Base-by-base conservation (phyloP, 2,113 vertebrate species). In the Balaenoptera acutorostrata region DNA sequence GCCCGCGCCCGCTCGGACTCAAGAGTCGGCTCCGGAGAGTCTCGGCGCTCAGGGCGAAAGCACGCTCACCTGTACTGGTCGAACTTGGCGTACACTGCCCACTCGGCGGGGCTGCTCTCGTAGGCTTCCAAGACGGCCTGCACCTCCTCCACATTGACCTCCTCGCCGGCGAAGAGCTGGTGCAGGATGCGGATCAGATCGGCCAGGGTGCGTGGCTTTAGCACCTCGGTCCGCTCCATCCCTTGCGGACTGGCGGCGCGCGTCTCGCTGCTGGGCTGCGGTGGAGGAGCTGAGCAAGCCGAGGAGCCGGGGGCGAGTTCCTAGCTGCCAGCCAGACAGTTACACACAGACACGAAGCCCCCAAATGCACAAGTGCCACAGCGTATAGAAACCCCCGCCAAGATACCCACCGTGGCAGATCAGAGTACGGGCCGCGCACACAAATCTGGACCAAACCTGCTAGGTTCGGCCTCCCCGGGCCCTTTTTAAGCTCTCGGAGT, bases 121-220 rank as follows among this genome's bases (percentile, higher is more conserved):
- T 99, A 99, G 1, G 99, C 98, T 97, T 99, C 99, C 99, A 99
- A 98, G 61, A 99, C 97, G 33, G 96, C 97, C 91, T 99, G 99
- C 72, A 99, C 99, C 96, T 99, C 99, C 9, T 99, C 99, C 25
- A 99, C 98, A 85, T 99, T 99, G 93, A 99, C 95, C 77, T 85
- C 88, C 74, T 99, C 99, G 63, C 98, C 97, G 10, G 99, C 97
- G 93, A 99, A 99, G 71, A 99, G 98, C 20, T 98, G 96, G 77
- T 99, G 99, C 95, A 99, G 98, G 93, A 98, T 96, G 96, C 98
- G 96, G 68, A 99, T 98, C 92, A 99, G 98, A 12, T 99, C 99
- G 0, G 99, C 97, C 97, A 99, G 98, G 8, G 97, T 99, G 85
- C 97, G 98, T 1, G 99, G 99, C 97, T 99, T 99, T 66, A 98